Conservation (phyloP, 2,888 invertebrate species). For the Dryadula phaetusa region DNA sequence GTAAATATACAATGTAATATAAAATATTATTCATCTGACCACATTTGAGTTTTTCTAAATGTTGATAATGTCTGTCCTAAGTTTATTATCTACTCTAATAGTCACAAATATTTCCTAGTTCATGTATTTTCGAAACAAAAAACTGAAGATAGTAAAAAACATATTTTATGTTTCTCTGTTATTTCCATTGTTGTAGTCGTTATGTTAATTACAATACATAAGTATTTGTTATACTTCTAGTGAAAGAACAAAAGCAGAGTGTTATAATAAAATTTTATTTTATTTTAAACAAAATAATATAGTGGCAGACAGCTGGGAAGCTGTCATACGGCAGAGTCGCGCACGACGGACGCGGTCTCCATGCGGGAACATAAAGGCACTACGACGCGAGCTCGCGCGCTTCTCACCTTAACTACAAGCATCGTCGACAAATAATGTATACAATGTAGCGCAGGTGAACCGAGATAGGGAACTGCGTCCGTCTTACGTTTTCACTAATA, state of each 20-base stretch:
- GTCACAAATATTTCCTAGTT: conserved; percentile 21
- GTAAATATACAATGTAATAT: conserved; percentile 29
- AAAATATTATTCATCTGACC: conserved; percentile 26
- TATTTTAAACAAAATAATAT: conserved; percentile 81
- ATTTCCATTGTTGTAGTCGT: not conserved
- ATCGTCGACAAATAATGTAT: conserved; percentile 47
- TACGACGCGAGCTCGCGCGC: conserved; percentile 49
- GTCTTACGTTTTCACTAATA: conserved; percentile 67
- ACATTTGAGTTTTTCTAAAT: conserved; percentile 24
- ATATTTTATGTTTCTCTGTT: not conserved
- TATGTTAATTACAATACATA: conserved; percentile 14
- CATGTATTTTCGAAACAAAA: not conserved
- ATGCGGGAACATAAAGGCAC: conserved; percentile 53
- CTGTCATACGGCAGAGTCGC: conserved; percentile 53
- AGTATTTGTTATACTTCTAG: conserved; percentile 10
- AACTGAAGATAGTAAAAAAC: conserved; percentile 17
- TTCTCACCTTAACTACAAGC: conserved; percentile 52
- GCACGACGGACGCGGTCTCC: conserved; percentile 55
- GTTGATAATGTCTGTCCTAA: conserved; percentile 25
- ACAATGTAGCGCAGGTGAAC: conserved; percentile 52
- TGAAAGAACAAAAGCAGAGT: conserved; percentile 39
- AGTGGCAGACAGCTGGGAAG: conserved; percentile 64
- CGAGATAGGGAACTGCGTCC: conserved; percentile 57
- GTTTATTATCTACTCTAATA: conserved; percentile 25
- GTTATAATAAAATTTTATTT: conserved; percentile 75